Percentiles rank a stretch among this genome's conserved stretches.
Evolutionary conservation across 2,888 invertebrate genomes (phyloP).

Genomic region (Euplexia lucipara): DNA sequence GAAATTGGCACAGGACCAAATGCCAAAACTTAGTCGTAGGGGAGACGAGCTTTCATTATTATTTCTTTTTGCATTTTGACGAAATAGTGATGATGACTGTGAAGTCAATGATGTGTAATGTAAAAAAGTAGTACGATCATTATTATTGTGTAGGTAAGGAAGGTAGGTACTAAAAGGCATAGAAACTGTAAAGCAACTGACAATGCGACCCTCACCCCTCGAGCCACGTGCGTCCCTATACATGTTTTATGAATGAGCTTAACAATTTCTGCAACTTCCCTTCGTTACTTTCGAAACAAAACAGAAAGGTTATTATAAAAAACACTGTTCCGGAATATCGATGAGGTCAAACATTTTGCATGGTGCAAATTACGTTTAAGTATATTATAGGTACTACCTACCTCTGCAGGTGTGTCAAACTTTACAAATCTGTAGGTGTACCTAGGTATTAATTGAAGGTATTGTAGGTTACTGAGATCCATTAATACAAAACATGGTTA

Average conservation of each 20-base stretch:
- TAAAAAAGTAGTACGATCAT: conserved; percentile 45
- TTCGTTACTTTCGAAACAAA: conserved; percentile 75
- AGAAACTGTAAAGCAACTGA: conserved; percentile 66
- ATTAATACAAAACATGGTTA: too few species aligned
- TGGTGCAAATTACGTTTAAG: background rate
- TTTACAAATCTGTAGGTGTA: background rate
- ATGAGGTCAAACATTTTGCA: conserved; percentile 59
- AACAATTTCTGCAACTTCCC: conserved; percentile 77
- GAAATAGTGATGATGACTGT: conserved; percentile 15
- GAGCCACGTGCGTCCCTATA: conserved; percentile 78
- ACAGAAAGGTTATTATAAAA: conserved; percentile 73
- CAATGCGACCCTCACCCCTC: conserved; percentile 73
- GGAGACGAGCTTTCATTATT: conserved; percentile 49
- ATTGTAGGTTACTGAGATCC: too few species aligned
- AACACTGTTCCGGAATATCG: conserved; percentile 70
- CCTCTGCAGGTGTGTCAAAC: background rate
- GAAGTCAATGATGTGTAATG: conserved; percentile 37
- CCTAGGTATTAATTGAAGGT: too few species aligned
- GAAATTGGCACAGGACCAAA: conserved; percentile 86
- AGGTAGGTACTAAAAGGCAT: conserved; percentile 44
- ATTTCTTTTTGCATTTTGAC: conserved; percentile 30
- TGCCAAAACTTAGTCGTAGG: conserved; percentile 63
- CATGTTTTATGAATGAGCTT: conserved; percentile 85
- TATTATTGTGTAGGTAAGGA: conserved; percentile 22
- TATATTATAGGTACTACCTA: too few species aligned